Evolutionary conservation across 2,113 vertebrate genomes (phyloP).

Genomic region (Smithornis capensis): DNA sequence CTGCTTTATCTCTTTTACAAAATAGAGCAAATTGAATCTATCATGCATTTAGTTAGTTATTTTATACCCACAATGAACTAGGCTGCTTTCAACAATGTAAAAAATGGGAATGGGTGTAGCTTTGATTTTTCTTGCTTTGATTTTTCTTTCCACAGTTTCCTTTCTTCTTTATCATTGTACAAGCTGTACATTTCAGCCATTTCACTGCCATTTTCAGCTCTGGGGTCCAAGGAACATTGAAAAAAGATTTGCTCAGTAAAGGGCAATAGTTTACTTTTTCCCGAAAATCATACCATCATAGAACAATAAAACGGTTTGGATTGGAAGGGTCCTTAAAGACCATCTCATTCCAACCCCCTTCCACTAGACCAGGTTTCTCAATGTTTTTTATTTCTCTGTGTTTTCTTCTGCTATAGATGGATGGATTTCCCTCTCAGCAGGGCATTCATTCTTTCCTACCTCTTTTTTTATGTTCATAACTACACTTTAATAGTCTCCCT

Average conservation of each 20-base stretch:
- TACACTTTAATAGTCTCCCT: background rate
- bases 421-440: background rate
- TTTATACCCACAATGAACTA: background rate
- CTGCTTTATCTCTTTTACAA: background rate
- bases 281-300: background rate
- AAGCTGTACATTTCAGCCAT: background rate
- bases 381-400: background rate
- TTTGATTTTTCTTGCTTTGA: background rate
- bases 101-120: background rate
- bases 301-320: background rate
- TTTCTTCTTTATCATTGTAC: background rate
- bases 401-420: background rate
- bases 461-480: background rate
- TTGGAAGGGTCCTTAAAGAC: background rate
- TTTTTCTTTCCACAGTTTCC: background rate
- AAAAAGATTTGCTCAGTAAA: background rate
- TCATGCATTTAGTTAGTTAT: background rate
- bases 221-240: background rate
- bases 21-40: background rate
- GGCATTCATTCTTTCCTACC: background rate
- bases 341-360: background rate
- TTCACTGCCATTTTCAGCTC: background rate
- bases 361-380: background rate
- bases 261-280: background rate
- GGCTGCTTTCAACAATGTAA: background rate